Percentiles rank a stretch among this genome's conserved stretches.
phyloP scores from a whole-genome alignment of 1,140 invertebrate species.

The Zaprionus ghesquierei region DNA sequence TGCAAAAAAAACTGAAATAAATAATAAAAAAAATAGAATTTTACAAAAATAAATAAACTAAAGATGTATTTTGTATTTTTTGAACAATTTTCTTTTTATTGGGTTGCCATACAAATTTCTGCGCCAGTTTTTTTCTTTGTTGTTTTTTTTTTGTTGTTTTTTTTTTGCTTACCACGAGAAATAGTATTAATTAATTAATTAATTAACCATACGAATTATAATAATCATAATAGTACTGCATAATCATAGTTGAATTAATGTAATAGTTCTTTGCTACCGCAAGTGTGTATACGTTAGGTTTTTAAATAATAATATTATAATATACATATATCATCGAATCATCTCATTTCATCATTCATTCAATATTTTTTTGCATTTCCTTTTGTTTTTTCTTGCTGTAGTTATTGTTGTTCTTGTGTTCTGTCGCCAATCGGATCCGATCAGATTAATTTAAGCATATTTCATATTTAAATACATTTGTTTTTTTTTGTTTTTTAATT shows the following conservation, averaged over 20 bases:
- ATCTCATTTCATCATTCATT: conserved; percentile 28
- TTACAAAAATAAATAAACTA: conserved; percentile 45
- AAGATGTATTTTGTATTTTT: conserved; percentile 57
- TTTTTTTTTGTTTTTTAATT: too few relatives aligned
- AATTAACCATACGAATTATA: conserved; percentile 66
- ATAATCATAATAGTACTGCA: conserved; percentile 77
- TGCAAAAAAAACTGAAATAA: conserved; percentile 27
- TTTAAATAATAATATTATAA: conserved; percentile 67
- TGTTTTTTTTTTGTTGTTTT: conserved; percentile 49
- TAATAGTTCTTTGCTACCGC: conserved; percentile 80
- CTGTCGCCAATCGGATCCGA: conserved; percentile 67
- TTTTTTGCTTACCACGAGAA: conserved; percentile 72
- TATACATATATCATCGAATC: conserved; percentile 54
- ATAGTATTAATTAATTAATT: conserved; percentile 69
- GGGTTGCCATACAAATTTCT: conserved; percentile 80
- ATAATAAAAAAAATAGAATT: conserved; percentile 38
- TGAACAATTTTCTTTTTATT: conserved; percentile 75
- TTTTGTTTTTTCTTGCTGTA: conserved; percentile 35
- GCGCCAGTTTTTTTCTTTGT: conserved; percentile 62
- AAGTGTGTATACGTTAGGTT: conserved; percentile 61
- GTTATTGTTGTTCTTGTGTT: conserved; percentile 43
- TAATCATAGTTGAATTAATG: conserved; percentile 78
- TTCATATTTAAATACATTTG: conserved; percentile 29
- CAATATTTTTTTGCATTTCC: conserved; percentile 35
- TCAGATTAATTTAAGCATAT: conserved; percentile 70